Percentiles rank a stretch among this genome's conserved stretches.
Evolutionary conservation across 2,113 vertebrate species (phyloP).

Genomic region (Delphinapterus leucas): DNA sequence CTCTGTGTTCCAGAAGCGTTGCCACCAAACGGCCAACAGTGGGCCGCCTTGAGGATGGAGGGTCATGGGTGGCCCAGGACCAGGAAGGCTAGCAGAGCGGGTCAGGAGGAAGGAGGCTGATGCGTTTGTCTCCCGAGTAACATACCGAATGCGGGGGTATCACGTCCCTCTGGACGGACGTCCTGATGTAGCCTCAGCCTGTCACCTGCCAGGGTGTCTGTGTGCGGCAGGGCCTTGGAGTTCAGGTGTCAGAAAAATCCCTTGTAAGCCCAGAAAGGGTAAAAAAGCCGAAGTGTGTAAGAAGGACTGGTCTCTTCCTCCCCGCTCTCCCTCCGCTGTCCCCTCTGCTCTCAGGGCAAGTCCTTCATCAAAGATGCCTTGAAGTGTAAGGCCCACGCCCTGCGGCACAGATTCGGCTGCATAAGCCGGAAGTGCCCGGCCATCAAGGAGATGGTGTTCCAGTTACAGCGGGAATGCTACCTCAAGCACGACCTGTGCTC

Average conservation of each 20-base stretch:
- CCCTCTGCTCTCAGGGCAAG: conserved; percentile 90
- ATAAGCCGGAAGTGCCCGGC: conserved; percentile 98
- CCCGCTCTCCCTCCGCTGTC: not conserved
- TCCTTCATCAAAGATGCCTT: conserved; percentile 99
- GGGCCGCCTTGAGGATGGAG: not conserved
- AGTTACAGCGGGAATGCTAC: conserved; percentile 98
- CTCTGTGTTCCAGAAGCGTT: not conserved
- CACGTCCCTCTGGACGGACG: not conserved
- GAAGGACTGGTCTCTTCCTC: not conserved
- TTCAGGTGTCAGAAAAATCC: not conserved
- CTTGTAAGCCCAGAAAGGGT: not conserved
- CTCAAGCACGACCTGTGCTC: conserved; percentile 96
- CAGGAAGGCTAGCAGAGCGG: not conserved
- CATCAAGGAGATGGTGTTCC: conserved; percentile 98
- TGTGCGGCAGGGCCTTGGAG: not conserved
- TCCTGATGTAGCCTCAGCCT: not conserved
- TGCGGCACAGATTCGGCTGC: conserved; percentile 97
- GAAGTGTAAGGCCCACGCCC: conserved; percentile 96
- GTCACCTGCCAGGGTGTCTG: not conserved
- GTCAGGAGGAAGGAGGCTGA: not conserved
- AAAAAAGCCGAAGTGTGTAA: not conserved
- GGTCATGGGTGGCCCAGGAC: not conserved
- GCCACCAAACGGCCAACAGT: not conserved
- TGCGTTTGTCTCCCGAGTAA: not conserved
- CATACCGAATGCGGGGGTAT: not conserved